Evolutionary conservation across 2,888 invertebrate species (phyloP), one percentile per base, ranked within the genome.

Genomic region (Acleris cristana): DNA sequence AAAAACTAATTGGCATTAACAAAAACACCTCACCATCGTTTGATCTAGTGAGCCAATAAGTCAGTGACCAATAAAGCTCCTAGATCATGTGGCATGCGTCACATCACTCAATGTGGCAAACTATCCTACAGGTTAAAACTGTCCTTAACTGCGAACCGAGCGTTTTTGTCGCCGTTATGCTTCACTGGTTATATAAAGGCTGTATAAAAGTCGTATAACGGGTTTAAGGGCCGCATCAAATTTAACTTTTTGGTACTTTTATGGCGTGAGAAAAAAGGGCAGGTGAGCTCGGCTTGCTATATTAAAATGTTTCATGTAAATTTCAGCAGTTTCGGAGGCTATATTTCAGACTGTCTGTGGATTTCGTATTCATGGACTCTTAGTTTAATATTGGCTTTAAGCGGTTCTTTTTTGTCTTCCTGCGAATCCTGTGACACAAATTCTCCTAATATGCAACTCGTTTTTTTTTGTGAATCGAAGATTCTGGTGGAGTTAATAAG

Each of bases 251-350:
- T 75, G 77, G 76, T 81, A 80, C 83, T 81, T 87, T 87, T 84
- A 85, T 80, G 81, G 84, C 89, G 89, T 89, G 91, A 87, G 91
- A 92, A 91, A 90, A 89, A 89, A 84, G 82, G 84, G 85, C 89
- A 91, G 91, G 91, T 90, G 88, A 76, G 79, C 74, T 78, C 75
- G 69, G 77, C 76, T 77, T 79, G 79, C 80, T 80, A 90, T 92
- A 92, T 92, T 92, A 92, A 92, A 92, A 91, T 92, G 92, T 92
- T 92, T 88, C 90, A 92, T 92, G 92, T 88, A 91, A 92, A 92
- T 92, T 83, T 79, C 76, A 79, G 80, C 74, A 80, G 79, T 84
- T 83, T 73, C 76, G 73, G 67, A 70, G 72, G 87, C 85, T 83
- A 87, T 90, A 90, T 89, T 90, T 89, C 85, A 87, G 85, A 77